These are phyloP conservation scores for Amphiprion ocellaris DNA, from an alignment of 2,113 vertebrate species.

Conservation along the genomic window DNA sequence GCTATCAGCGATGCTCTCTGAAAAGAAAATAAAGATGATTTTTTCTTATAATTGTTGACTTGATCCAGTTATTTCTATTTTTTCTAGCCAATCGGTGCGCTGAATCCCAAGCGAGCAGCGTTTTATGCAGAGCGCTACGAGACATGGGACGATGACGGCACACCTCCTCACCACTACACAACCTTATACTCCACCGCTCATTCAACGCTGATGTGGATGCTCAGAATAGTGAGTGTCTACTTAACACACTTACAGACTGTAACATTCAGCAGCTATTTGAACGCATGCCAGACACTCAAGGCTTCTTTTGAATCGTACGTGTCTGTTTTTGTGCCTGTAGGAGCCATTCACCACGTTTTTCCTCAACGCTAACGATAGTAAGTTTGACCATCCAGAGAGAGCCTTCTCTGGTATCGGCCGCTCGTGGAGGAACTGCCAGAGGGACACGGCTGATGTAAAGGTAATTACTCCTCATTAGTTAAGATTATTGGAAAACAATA, in stretches of 20 bases:
- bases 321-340: conserved; percentile 72
- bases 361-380: conserved; percentile 94
- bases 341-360: conserved; percentile 99
- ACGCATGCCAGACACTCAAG: accelerated
- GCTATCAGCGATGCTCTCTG: not conserved
- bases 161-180: conserved; percentile 93
- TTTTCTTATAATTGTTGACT: not conserved
- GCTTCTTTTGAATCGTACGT: not conserved
- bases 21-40: not conserved
- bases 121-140: conserved; percentile 98
- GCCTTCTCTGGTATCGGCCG: conserved; percentile 95
- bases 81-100: conserved; percentile 93
- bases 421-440: conserved; percentile 97
- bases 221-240: conserved; percentile 93
- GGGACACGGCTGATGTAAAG: conserved; percentile 98
- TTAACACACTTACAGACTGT: not conserved
- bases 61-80: not conserved
- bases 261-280: not conserved
- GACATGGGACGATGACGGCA: conserved; percentile 96
- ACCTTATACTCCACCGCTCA: conserved; percentile 95
- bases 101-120: conserved; percentile 98
- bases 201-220: conserved; percentile 94
- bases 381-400: conserved; percentile 97
- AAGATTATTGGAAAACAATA: not conserved
- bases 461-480: conserved; percentile 69